Conservation (phyloP, 2,797 vertebrate genomes). For the Karalla daura region DNA sequence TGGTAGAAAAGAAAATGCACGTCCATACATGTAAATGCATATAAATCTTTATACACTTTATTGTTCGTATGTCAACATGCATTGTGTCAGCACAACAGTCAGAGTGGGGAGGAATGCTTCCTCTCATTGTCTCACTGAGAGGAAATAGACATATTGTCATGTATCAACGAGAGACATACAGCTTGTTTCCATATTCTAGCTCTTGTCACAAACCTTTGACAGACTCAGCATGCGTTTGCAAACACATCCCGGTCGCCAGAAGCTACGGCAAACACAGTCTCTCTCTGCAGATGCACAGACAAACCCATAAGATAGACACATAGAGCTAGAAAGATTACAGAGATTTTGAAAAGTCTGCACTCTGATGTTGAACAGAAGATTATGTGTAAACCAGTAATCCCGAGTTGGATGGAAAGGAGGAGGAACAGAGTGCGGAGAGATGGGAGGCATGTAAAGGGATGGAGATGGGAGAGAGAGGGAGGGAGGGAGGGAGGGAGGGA, state of each 20-base stretch:
- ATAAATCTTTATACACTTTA: conserved; percentile 35
- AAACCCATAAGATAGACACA: conserved; percentile 51
- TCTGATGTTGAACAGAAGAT: conserved; percentile 82
- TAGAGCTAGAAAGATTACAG: conserved; percentile 78
- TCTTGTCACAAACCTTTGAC: conserved; percentile 13
- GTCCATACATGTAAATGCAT: conserved; percentile 27
- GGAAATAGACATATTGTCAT: conserved; percentile 1
- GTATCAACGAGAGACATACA: conserved; percentile 7
- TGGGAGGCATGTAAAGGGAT: conserved; percentile 42
- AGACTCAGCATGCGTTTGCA: conserved; percentile 6
- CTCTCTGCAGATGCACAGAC: conserved; percentile 55
- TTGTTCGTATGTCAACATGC: conserved; percentile 27
- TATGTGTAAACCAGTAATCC: conserved; percentile 83
- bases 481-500: conserved; percentile 8
- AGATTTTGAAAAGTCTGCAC: conserved; percentile 83
- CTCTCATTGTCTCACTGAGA: conserved; percentile 11
- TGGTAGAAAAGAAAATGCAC: conserved; percentile 38
- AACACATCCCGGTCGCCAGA: conserved; percentile 21
- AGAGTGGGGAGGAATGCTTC: not conserved
- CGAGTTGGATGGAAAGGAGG: conserved; percentile 70
- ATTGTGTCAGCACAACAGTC: conserved; percentile 6
- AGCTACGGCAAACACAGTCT: conserved; percentile 18
- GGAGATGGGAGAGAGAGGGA: conserved; percentile 2
- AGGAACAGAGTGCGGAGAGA: conserved; percentile 57
- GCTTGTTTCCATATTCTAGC: conserved; percentile 8